Evolutionary conservation across 2,113 vertebrate species (phyloP).

Genomic region (Neogale vison): DNA sequence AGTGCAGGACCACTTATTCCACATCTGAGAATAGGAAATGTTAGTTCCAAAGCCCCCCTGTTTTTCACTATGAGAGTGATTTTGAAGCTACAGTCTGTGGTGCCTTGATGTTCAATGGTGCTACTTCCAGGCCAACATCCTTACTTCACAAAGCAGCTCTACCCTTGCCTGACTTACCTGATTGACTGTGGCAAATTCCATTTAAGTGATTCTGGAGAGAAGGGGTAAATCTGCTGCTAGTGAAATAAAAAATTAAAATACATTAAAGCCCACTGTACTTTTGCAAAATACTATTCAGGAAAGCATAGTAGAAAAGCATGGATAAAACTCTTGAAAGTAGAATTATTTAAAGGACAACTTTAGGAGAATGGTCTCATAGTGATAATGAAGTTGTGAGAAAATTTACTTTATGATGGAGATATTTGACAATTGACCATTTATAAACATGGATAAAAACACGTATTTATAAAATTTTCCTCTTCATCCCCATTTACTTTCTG

Average conservation of each 20-base stretch:
- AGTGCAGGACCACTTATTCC: too few species aligned
- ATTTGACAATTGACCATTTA: background rate
- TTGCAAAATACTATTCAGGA: background rate
- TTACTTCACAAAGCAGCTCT: background rate
- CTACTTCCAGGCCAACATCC: background rate
- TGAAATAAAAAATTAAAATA: background rate
- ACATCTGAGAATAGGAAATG: background rate
- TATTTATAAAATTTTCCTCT: background rate
- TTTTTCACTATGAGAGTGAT: background rate
- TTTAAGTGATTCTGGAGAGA: background rate
- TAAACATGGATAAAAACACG: background rate
- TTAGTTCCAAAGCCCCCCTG: background rate
- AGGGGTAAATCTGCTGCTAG: background rate
- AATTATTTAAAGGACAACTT: background rate
- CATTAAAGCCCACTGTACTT: background rate
- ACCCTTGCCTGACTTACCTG: background rate
- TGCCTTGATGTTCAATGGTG: too few species aligned
- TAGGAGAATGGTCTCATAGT: background rate
- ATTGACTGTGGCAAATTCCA: background rate
- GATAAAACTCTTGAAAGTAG: fast-evolving
- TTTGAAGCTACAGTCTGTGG: background rate
- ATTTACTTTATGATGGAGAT: background rate
- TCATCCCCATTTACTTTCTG: background rate
- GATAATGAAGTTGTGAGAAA: background rate
- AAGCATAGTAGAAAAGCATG: background rate